Evolutionary conservation across 2,797 vertebrate genomes (phyloP), one percentile per base, ranked within the genome.

Genomic region (Danio choprae): DNA sequence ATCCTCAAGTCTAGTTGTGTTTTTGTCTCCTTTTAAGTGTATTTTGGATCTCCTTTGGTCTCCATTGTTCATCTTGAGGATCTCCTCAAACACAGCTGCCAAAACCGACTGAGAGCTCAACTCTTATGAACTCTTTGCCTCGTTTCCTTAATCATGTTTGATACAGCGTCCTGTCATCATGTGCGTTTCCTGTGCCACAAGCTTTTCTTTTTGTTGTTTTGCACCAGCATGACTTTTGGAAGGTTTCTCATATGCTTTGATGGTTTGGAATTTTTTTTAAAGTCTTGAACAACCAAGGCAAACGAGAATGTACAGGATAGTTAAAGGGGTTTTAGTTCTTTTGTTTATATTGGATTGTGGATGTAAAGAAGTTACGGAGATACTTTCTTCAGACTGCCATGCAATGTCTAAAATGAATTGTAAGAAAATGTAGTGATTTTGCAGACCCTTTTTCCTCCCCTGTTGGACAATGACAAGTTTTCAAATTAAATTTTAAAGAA

Each of bases 401-500:
- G 18, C 22, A 16, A 75, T 71, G 77, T 29, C 71, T 87, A 83
- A 89, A 69, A 85, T 59, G 65, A 83, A 79, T 85, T 86, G 71
- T 88, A 88, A 85, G 86, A 29, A 29, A 1, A 1, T 83, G 81
- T 79, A 82, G 87, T 90, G 89, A 84, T 89, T 91, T 91, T 86
- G 20, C 81, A 84, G 77, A 87, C 81, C 74, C 79, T 83, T 82
- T 77, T 81, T 71, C 74, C 41, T 77, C 69, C 65, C 79, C 81
- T 85, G 88, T 85, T 90, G 87, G 81, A 88, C 80, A 84, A 88
- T 81, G 82, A 77, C 87, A 79, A 56, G 83, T 90, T 89, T 90
- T 90, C 80, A 91, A 90, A 93, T 90, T 91, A 92, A 92, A 89
- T 65, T 87, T 72, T 89, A 80, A 90, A 88, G 85, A 90, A 87